A percentile compares a stretch with the other conserved stretches of the same genome.
phyloP scores from a whole-genome alignment of 2,113 vertebrate genomes.

The Alexandromys fortis region DNA sequence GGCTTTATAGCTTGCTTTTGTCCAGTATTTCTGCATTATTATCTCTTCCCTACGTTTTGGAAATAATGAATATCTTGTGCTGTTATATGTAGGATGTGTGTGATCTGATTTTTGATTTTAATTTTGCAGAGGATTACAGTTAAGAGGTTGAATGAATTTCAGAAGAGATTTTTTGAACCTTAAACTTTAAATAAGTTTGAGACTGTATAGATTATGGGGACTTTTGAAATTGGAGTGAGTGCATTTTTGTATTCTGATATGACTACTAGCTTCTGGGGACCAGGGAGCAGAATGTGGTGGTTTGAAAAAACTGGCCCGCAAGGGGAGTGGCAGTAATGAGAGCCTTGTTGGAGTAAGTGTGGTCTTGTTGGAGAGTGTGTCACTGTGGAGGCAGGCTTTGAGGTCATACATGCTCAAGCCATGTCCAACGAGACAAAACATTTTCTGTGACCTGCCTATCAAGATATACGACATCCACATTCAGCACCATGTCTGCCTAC shows the following conservation, averaged over 20 bases:
- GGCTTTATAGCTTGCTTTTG: not conserved
- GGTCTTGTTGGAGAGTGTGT: not conserved
- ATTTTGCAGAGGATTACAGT: not conserved
- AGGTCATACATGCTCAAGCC: not conserved
- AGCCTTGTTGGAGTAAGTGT: not conserved
- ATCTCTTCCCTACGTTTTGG: not conserved
- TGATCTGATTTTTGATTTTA: not conserved
- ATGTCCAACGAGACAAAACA: not conserved
- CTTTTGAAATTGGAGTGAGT: not conserved
- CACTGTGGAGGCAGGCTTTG: not conserved
- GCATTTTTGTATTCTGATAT: not conserved
- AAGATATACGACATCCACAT: not conserved
- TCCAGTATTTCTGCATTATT: not conserved
- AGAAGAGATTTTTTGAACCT: not conserved
- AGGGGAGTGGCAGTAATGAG: not conserved
- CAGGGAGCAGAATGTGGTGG: not conserved
- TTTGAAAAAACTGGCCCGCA: not conserved
- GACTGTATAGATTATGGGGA: not conserved
- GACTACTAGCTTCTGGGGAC: not conserved
- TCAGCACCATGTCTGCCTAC: not conserved
- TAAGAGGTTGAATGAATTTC: not conserved
- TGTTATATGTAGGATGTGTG: not conserved
- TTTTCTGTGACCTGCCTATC: not conserved
- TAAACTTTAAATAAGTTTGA: not conserved
- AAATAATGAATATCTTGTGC: not conserved